A percentile compares a stretch with the other conserved stretches of the same genome.
Evolutionary conservation across 2,888 invertebrate species (phyloP).

Genomic region (Euplexia lucipara): DNA sequence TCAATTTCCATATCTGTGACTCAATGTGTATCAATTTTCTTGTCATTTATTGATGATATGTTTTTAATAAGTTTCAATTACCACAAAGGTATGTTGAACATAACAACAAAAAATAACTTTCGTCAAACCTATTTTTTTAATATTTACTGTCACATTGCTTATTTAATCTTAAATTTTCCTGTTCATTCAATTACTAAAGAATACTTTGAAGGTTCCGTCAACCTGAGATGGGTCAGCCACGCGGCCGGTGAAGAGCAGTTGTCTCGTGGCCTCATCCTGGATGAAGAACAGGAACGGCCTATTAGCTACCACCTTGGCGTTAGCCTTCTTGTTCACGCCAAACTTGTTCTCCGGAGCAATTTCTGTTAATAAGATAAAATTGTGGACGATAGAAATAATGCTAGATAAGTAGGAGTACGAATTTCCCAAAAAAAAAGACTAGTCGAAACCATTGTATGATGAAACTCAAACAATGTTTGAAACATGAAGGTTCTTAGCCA

Average conservation of each 20-base stretch:
- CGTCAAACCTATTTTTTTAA: conserved; percentile 4
- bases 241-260: conserved; percentile 94
- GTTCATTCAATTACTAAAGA: conserved; percentile 8
- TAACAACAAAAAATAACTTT: neutral
- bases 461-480: too few species aligned
- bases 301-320: conserved; percentile 92
- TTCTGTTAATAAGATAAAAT: conserved; percentile 79
- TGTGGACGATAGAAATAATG: too few species aligned
- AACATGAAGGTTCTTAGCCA: too few species aligned
- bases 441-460: too few species aligned
- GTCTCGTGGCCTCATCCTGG: conserved; percentile 94
- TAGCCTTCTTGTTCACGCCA: conserved; percentile 90
- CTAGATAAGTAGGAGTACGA: too few species aligned
- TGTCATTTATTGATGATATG: neutral
- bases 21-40: neutral
- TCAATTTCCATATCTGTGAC: conserved; percentile 16
- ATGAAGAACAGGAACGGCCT: conserved; percentile 96
- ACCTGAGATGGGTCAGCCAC: conserved; percentile 91
- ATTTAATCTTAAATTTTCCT: neutral
- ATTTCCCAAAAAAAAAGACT: too few species aligned
- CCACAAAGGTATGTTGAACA: too few species aligned
- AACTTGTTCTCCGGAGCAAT: conserved; percentile 94
- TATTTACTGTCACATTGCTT: neutral
- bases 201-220: conserved; percentile 75
- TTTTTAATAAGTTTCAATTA: neutral